A percentile compares a stretch with the other conserved stretches of the same genome.
Evolutionary conservation across 2,113 vertebrate genomes (phyloP).

Genomic region (Psittacara wagleri): DNA sequence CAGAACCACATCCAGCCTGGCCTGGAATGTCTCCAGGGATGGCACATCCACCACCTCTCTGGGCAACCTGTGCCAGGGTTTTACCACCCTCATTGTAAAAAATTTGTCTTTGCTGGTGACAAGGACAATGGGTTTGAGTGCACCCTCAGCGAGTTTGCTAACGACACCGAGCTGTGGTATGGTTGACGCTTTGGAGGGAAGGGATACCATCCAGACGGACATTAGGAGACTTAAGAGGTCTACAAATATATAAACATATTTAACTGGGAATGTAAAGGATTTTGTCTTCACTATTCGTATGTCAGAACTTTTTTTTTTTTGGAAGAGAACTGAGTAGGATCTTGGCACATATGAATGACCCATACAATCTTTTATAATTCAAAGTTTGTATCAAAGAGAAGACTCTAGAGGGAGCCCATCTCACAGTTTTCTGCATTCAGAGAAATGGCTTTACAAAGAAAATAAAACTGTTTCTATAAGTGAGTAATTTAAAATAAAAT

Average conservation of each 20-base stretch:
- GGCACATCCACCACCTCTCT: not conserved
- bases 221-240: not conserved
- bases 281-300: not conserved
- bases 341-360: not conserved
- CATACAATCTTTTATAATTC: not conserved
- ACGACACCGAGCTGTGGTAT: not conserved
- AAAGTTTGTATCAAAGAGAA: not conserved
- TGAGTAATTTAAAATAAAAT: not conserved
- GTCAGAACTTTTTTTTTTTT: not conserved
- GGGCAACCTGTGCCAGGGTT: not conserved
- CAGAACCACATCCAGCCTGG: not conserved
- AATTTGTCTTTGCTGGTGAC: not conserved
- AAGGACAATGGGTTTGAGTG: not conserved
- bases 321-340: not conserved
- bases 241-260: not conserved
- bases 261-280: not conserved
- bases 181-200: not conserved
- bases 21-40: not conserved
- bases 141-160: not conserved
- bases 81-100: not conserved
- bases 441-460: not conserved
- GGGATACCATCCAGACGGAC: not conserved
- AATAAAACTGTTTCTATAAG: not conserved
- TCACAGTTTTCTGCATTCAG: not conserved
- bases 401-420: constrained; percentile 61